A percentile compares a stretch with the other conserved stretches of the same genome.
Conservation (phyloP, 2,113 vertebrate genomes). For the Otocyon megalotis region DNA sequence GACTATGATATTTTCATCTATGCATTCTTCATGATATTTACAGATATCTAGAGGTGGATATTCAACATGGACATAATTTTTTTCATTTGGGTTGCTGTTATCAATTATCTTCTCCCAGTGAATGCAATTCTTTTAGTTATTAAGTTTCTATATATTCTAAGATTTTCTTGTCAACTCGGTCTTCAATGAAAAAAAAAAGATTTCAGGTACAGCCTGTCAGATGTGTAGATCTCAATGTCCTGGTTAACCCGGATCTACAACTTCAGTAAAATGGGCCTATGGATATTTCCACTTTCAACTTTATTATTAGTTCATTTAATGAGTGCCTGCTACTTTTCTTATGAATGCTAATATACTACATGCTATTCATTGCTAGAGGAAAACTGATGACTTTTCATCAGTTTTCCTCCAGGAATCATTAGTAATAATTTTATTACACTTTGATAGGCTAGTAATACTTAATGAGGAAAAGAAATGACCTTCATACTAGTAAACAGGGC, state of each 20-base stretch:
- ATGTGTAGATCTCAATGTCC: too few relatives aligned
- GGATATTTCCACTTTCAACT: not conserved
- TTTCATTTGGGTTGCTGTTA: not conserved
- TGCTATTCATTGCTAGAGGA: not conserved
- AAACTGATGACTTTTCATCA: conserved; percentile 44
- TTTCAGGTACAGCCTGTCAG: not conserved
- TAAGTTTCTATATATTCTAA: conserved; percentile 19
- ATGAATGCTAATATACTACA: not conserved
- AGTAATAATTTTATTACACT: conserved; percentile 13
- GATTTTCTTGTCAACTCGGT: not conserved
- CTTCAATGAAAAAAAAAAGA: not conserved
- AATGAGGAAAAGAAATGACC: not conserved
- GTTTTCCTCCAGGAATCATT: not conserved
- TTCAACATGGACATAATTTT: not conserved
- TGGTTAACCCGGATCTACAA: not conserved
- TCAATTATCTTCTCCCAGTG: conserved; percentile 8
- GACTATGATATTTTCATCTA: not conserved
- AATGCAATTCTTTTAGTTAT: conserved; percentile 40
- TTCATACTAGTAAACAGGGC: not conserved
- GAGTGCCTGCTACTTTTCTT: not conserved
- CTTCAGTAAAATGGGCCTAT: not conserved
- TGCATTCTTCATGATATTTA: not conserved
- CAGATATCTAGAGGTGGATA: not conserved
- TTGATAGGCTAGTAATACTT: not conserved
- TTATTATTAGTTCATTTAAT: not conserved